phyloP scores from a whole-genome alignment of 2,113 vertebrate genomes.

The Erythrocebus patas region DNA sequence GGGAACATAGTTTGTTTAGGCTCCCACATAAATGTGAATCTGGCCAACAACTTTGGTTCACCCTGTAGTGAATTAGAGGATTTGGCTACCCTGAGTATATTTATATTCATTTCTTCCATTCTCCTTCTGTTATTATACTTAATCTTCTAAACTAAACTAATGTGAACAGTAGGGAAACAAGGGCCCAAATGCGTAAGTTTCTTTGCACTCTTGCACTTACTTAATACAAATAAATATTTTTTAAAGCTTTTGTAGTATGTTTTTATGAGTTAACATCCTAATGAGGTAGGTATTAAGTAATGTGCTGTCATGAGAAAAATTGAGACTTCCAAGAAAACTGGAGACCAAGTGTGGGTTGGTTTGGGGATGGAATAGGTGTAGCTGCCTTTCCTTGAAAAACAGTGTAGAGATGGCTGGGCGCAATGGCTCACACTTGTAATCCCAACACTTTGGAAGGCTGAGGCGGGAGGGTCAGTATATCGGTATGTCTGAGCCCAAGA shows the following conservation, averaged over 20 bases:
- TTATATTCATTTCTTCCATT: constrained; percentile 41
- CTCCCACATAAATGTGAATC: constrained; percentile 22
- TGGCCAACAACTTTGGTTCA: constrained; percentile 10
- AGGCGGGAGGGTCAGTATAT: too few species aligned
- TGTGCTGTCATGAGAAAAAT: neutral
- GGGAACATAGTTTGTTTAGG: constrained; percentile 31
- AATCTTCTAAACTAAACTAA: constrained; percentile 70
- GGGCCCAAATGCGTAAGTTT: constrained; percentile 75
- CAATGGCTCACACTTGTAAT: too few species aligned
- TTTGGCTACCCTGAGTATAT: constrained; percentile 29
- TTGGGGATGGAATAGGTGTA: neutral
- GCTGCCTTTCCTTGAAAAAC: constrained; percentile 17
- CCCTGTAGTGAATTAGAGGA: constrained; percentile 38
- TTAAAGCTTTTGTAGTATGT: constrained; percentile 66
- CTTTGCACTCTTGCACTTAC: constrained; percentile 80
- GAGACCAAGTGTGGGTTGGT: neutral
- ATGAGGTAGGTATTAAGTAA: neutral
- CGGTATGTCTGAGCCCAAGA: too few species aligned
- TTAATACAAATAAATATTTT: constrained; percentile 83
- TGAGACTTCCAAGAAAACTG: neutral
- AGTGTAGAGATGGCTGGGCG: too few species aligned
- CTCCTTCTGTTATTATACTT: constrained; percentile 21
- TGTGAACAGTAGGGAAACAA: constrained; percentile 73
- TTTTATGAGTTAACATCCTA: constrained; percentile 47
- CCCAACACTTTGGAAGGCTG: too few species aligned